Evolutionary conservation across 1,140 invertebrate genomes (phyloP).

Genomic region (Chlorops oryzae): DNA sequence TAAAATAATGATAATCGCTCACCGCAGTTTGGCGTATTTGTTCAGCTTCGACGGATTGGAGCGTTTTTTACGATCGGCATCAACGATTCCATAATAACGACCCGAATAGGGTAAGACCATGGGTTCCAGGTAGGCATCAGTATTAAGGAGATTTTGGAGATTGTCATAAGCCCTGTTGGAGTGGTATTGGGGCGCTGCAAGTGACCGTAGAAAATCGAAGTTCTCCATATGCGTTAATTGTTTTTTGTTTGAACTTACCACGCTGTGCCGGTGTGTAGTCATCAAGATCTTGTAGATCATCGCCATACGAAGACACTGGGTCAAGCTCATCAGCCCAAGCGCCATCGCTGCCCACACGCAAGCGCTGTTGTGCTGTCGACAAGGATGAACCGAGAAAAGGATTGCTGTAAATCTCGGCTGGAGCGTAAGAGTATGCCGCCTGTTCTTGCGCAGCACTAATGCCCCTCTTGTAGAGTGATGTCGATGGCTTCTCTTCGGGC

Average conservation of each 20-base stretch:
- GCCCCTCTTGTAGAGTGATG: too few species aligned
- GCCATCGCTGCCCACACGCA: constrained; percentile 21
- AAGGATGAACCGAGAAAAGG: too few species aligned
- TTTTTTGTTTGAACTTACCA: constrained; percentile 21
- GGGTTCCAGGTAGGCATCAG: constrained; percentile 39
- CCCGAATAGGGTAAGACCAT: constrained; percentile 35
- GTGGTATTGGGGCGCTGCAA: constrained; percentile 14
- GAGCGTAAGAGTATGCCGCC: background rate
- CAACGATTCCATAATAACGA: constrained; percentile 32
- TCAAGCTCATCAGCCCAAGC: constrained; percentile 37
- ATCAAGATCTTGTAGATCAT: constrained; percentile 37
- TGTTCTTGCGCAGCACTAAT: background rate
- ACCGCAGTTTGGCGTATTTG: constrained; percentile 42
- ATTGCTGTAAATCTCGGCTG: constrained; percentile 8
- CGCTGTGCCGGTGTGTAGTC: constrained; percentile 33
- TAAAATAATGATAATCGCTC: too few species aligned
- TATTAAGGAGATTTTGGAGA: constrained; percentile 39
- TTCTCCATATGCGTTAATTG: background rate
- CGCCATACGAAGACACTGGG: constrained; percentile 11
- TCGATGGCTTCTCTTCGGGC: too few species aligned
- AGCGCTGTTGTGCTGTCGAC: too few species aligned
- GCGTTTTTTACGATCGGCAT: constrained; percentile 39
- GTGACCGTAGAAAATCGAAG: background rate
- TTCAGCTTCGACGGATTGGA: constrained; percentile 36
- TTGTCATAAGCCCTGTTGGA: constrained; percentile 44